Evolutionary conservation across 2,797 vertebrate genomes (phyloP).

Genomic region (Sebastolobus altivelis): DNA sequence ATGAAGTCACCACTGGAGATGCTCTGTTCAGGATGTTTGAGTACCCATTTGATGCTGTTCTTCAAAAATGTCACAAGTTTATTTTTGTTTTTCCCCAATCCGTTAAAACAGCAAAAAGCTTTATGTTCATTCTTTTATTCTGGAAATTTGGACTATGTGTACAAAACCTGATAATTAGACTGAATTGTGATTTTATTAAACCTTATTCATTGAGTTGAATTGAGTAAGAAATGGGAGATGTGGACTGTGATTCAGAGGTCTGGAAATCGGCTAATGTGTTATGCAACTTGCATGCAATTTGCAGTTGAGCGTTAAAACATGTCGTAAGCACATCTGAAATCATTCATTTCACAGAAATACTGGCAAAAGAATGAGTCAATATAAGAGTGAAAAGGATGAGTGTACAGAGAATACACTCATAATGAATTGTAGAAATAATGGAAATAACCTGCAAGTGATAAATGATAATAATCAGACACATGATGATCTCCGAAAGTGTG

Average conservation of each 20-base stretch:
- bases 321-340: background rate
- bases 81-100: background rate
- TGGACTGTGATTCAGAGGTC: background rate
- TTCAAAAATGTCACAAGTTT: background rate
- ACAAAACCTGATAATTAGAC: too few species aligned
- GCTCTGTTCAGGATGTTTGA: background rate
- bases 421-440: background rate
- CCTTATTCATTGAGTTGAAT: too few species aligned
- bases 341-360: too few species aligned
- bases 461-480: background rate
- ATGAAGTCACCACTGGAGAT: background rate
- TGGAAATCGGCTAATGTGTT: background rate
- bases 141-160: too few species aligned
- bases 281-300: background rate
- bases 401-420: background rate
- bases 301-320: background rate
- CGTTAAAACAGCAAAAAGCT: background rate
- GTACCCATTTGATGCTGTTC: background rate
- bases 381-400: too few species aligned
- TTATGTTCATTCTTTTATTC: too few species aligned
- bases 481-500: background rate
- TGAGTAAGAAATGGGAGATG: background rate
- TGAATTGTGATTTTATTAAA: too few species aligned
- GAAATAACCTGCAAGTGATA: background rate
- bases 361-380: too few species aligned